Conservation (phyloP, 2,888 invertebrate species). For the Spodoptera exigua region DNA sequence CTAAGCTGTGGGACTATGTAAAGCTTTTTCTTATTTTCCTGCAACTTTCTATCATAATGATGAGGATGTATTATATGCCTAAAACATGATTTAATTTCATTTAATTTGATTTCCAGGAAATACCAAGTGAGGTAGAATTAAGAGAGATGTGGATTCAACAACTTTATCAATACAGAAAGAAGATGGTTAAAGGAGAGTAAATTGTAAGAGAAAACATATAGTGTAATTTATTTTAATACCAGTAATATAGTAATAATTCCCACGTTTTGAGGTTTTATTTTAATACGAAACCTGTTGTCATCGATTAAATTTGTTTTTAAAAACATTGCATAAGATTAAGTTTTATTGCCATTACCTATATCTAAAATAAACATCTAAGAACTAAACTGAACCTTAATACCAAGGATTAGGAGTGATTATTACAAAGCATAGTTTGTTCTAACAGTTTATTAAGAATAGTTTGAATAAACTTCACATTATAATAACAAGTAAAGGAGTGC, state of each 20-base stretch:
- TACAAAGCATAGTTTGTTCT: slow-evolving; percentile 30
- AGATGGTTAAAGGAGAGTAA: slow-evolving; percentile 87
- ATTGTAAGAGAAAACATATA: slow-evolving; percentile 49
- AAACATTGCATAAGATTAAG: slow-evolving; percentile 25
- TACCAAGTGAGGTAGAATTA: slow-evolving; percentile 91
- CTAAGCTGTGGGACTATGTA: too few species aligned
- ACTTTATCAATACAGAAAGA: slow-evolving; percentile 90
- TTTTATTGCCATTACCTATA: too few species aligned
- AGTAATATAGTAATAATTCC: slow-evolving; percentile 42
- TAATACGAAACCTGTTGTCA: not conserved
- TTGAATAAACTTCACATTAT: slow-evolving; percentile 41
- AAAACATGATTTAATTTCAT: not conserved
- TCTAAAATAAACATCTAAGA: not conserved
- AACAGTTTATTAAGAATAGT: slow-evolving; percentile 43
- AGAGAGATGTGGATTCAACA: slow-evolving; percentile 94
- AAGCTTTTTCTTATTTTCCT: too few species aligned
- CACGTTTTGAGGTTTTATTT: slow-evolving; percentile 2
- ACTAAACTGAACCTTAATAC: not conserved
- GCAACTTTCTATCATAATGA: too few species aligned
- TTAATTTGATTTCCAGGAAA: slow-evolving; percentile 87
- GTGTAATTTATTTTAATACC: slow-evolving; percentile 47
- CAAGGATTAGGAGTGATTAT: slow-evolving; percentile 19
- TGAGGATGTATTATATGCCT: too few species aligned
- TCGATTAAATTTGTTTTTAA: too few species aligned
- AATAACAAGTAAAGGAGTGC: slow-evolving; percentile 41